Conservation (phyloP, 2,888 invertebrate genomes). For the Cantharis nigra region DNA sequence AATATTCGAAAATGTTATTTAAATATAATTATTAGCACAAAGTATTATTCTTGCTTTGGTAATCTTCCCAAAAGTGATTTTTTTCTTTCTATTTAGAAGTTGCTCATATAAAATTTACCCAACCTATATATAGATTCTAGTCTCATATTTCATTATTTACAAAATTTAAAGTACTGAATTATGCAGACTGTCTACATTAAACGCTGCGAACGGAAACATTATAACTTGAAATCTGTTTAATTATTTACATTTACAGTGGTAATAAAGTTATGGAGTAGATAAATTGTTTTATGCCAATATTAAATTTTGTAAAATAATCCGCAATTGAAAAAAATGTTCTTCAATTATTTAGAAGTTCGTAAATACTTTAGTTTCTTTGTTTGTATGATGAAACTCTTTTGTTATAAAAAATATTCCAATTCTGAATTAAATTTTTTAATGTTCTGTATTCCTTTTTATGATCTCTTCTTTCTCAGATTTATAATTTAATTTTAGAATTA, state of each 20-base stretch:
- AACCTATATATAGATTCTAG: not conserved
- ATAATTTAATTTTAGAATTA: not conserved
- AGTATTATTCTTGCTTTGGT: too few relatives aligned
- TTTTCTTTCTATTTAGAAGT: not conserved
- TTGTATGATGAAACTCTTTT: not conserved
- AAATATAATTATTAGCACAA: too few relatives aligned
- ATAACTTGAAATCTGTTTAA: not conserved
- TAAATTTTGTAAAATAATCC: not conserved
- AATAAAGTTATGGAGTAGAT: not conserved
- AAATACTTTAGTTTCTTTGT: not conserved
- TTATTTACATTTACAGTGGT: not conserved
- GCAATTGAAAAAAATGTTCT: not conserved
- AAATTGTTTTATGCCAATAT: not conserved
- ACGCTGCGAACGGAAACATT: not conserved
- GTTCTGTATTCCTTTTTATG: not conserved
- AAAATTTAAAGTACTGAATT: not conserved
- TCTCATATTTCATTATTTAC: not conserved
- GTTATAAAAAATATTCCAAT: not conserved
- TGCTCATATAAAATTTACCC: not conserved
- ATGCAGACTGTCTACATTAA: not conserved
- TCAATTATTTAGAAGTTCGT: not conserved
- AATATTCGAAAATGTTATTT: too few relatives aligned
- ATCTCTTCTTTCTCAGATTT: not conserved
- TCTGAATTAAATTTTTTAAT: not conserved
- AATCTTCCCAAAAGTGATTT: not conserved